Conservation (phyloP, 2,113 vertebrate species). For the Microtus oregoni region DNA sequence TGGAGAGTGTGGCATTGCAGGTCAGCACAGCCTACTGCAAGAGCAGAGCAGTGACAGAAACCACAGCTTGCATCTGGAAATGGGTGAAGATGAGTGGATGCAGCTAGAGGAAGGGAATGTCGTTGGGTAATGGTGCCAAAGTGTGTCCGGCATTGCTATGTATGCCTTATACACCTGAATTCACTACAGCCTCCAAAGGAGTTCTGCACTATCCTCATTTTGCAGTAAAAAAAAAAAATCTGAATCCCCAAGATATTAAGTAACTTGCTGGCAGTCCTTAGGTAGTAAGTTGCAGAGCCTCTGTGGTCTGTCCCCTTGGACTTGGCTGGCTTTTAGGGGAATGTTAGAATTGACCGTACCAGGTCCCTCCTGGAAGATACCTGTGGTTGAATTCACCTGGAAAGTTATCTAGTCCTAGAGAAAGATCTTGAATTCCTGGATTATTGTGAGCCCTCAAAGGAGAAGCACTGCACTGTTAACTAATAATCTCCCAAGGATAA, state of each 20-base stretch:
- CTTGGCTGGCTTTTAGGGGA: neutral
- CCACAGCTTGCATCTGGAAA: neutral
- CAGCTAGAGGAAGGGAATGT: neutral
- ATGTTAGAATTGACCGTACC: neutral
- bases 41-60: neutral
- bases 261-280: neutral
- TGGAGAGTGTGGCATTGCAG: no score
- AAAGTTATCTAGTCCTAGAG: neutral
- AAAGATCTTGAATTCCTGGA: neutral
- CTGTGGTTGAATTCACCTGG: neutral
- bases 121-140: neutral
- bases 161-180: neutral
- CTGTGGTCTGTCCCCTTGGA: neutral
- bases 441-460: neutral
- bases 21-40: neutral
- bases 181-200: neutral
- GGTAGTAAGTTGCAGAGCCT: neutral
- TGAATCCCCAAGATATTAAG: neutral
- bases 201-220: neutral
- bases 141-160: no score
- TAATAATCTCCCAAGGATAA: neutral
- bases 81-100: rapidly evolving
- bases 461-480: neutral
- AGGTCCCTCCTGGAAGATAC: neutral
- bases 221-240: neutral